Percentiles rank a stretch among this genome's conserved stretches.
phyloP scores from a whole-genome alignment of 2,888 invertebrate genomes.

The Podotricha telesiphe region DNA sequence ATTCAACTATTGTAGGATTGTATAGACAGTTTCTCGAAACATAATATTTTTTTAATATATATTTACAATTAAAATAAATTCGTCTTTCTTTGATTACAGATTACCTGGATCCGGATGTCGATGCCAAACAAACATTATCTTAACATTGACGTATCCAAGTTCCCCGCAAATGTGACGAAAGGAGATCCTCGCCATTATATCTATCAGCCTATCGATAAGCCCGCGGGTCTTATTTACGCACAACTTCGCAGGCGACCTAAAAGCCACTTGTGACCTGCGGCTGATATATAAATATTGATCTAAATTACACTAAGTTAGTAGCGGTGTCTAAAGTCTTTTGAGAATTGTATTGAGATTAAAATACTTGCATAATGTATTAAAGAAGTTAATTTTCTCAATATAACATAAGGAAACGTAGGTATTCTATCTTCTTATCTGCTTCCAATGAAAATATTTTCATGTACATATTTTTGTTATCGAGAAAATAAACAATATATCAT shows the following conservation, averaged over 20 bases:
- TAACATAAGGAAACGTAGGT: neutral
- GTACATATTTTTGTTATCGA: constrained; percentile 11
- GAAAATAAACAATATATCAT: constrained; percentile 30
- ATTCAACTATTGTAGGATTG: too few relatives aligned
- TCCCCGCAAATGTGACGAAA: constrained; percentile 85
- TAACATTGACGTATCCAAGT: constrained; percentile 89
- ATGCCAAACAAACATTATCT: constrained; percentile 94
- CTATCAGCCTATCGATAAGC: constrained; percentile 90
- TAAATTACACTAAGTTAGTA: constrained; percentile 11
- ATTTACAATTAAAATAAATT: too few relatives aligned
- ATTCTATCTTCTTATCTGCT: neutral
- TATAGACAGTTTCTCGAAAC: too few relatives aligned
- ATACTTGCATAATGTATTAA: neutral
- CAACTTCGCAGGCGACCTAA: constrained; percentile 85
- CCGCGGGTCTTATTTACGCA: constrained; percentile 90
- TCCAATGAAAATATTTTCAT: constrained; percentile 6
- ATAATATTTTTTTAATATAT: too few relatives aligned
- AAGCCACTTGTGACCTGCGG: constrained; percentile 77
- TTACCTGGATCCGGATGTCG: constrained; percentile 87
- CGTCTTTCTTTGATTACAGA: constrained; percentile 62
- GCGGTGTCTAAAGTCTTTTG: neutral
- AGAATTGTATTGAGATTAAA: neutral
- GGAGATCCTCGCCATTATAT: constrained; percentile 87
- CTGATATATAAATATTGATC: constrained; percentile 16
- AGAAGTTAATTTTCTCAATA: constrained; percentile 46